phyloP scores from a whole-genome alignment of 2,888 invertebrate genomes.

The Drosophila colorata region DNA sequence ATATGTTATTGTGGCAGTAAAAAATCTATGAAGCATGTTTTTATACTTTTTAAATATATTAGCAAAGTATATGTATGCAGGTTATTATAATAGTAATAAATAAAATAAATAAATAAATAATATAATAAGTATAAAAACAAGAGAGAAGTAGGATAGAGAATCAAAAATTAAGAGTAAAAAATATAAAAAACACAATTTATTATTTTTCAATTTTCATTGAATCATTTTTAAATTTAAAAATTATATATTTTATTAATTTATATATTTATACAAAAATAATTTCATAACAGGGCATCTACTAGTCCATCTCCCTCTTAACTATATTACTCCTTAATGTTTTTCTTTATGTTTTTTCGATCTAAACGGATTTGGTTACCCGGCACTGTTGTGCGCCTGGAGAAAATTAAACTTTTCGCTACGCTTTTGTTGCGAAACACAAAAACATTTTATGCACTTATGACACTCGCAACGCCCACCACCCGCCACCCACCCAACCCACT shows the following conservation, averaged over 20 bases:
- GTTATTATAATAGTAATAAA: too few species aligned
- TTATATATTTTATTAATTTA: not conserved
- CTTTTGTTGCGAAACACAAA: constrained; percentile 71
- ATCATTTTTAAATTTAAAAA: not conserved
- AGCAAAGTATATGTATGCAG: too few species aligned
- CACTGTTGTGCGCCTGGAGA: constrained; percentile 65
- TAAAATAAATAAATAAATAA: too few species aligned
- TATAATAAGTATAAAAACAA: too few species aligned
- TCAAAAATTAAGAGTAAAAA: too few species aligned
- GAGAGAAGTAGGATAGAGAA: too few species aligned
- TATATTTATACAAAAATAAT: not conserved
- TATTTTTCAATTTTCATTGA: too few species aligned
- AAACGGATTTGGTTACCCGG: constrained; percentile 84
- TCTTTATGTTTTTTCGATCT: constrained; percentile 65
- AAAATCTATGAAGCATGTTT: too few species aligned
- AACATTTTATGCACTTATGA: constrained; percentile 80
- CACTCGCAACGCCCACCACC: constrained; percentile 52
- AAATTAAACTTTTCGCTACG: constrained; percentile 80
- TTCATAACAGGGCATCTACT: constrained; percentile 13
- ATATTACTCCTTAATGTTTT: not conserved
- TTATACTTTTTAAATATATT: too few species aligned
- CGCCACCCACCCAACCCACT: not conserved
- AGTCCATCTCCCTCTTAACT: not conserved
- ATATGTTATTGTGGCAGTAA: too few species aligned
- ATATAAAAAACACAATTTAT: too few species aligned